Percentiles rank a stretch among this genome's conserved stretches.
Evolutionary conservation across 2,888 invertebrate genomes (phyloP).

Genomic region (Aquatica leii): DNA sequence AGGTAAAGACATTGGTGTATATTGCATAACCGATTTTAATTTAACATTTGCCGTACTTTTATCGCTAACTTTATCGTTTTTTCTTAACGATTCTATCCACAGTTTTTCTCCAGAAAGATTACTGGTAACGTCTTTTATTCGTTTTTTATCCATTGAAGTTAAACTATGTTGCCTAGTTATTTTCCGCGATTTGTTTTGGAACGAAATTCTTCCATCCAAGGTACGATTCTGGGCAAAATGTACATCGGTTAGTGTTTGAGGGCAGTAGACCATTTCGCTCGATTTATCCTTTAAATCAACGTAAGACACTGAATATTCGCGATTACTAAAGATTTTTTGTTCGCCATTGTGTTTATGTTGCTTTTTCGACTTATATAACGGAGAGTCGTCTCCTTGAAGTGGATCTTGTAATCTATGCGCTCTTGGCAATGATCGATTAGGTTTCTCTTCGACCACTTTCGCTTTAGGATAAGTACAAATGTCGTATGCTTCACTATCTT

Average conservation of each 20-base stretch:
- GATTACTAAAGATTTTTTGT: conserved; percentile 22
- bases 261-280: conserved; percentile 59
- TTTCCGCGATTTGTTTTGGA: conserved; percentile 49
- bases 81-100: conserved; percentile 66
- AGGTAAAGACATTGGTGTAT: conserved; percentile 65
- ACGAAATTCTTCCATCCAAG: conserved; percentile 40
- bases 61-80: conserved; percentile 63
- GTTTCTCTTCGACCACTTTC: conserved; percentile 48
- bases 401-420: conserved; percentile 33
- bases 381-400: conserved; percentile 2
- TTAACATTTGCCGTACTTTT: conserved; percentile 48
- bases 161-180: conserved; percentile 55
- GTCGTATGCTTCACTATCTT: conserved; percentile 45
- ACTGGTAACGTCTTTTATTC: conserved; percentile 42
- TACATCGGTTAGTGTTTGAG: conserved; percentile 55
- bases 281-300: conserved; percentile 49
- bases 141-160: conserved; percentile 51
- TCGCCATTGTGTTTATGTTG: conserved; percentile 14
- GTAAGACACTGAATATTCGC: conserved; percentile 41
- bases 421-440: conserved; percentile 56
- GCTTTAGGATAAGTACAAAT: conserved; percentile 55
- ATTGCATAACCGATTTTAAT: conserved; percentile 66
- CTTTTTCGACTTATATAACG: conserved; percentile 18
- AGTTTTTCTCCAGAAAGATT: conserved; percentile 57
- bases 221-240: conserved; percentile 58